Base-by-base conservation (phyloP, 2,113 vertebrate species). In the Notothenia rossii region DNA sequence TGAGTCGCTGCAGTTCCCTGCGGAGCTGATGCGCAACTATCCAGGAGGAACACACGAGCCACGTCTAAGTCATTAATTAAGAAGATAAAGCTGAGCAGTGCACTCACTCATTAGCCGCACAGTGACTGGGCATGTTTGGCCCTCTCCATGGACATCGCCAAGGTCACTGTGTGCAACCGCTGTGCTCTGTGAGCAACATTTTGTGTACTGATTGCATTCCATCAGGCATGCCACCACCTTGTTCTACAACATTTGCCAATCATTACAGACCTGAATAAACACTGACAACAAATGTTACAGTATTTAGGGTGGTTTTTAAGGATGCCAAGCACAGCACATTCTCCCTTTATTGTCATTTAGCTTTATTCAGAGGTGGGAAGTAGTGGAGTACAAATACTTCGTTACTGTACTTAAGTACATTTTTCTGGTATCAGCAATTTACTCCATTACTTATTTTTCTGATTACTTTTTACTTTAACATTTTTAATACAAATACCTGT, bases 61-160 rank as follows among this genome's bases (percentile, higher is more conserved):
- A 77, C 51, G n/a, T 82, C 82, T 88, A 78, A 56, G 25, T 86
- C 86, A 84, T 88, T 89, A 87, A 90, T 87, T 89, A 87, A 18
- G 22, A 67, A 81, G 82, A 88, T 83, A 76, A 84, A 73, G 75
- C 77, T 81, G 80, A 86, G 80, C 71, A 40, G 53, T 51, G 78
- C 33, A 29, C 33, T 48, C 9, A 10, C 75, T 89, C 84, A 85
- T 88, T 88, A 88, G 84, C 60, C 18, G 65, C 25, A 40, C 56
- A 89, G 81, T 17, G 73, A 70, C 77, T 68, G 79, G 80, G 53
- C n/a, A 84, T 64, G 68, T 77, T 25, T 85, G 83, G 29, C 46
- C n/a, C 2, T 50, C 46, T 82, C 76, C 53, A 77, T 36, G 58
- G 81, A 83, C 82, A 25, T 11, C 18, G 55, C 55, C 85, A 87